Evolutionary conservation across 2,888 invertebrate genomes (phyloP).

Genomic region (Cheilosia variabilis): DNA sequence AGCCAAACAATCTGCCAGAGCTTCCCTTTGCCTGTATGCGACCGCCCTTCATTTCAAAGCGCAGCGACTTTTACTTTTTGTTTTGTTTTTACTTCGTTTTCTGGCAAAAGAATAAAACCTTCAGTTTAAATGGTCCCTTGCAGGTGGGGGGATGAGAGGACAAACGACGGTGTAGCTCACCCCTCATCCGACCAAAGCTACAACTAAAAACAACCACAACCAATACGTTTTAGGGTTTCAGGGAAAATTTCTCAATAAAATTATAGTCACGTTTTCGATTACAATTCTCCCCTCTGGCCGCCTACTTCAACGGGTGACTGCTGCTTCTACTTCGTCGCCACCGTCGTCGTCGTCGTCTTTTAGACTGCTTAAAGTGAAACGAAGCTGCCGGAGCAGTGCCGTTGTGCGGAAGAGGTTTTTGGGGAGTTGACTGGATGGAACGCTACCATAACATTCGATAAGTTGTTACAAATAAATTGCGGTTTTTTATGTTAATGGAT

Average conservation of each 20-base stretch:
- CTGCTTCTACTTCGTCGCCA: slow-evolving; percentile 27
- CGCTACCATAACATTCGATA: slow-evolving; percentile 66
- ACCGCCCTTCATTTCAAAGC: slow-evolving; percentile 24
- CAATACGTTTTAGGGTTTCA: slow-evolving; percentile 63
- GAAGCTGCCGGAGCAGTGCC: slow-evolving; percentile 48
- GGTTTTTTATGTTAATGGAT: slow-evolving; percentile 73
- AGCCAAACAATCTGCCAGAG: slow-evolving; percentile 42
- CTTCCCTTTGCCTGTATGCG: slow-evolving; percentile 11
- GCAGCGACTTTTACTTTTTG: slow-evolving; percentile 48
- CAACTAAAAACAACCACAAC: slow-evolving; percentile 52
- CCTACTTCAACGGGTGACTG: slow-evolving; percentile 27
- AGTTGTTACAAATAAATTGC: slow-evolving; percentile 73
- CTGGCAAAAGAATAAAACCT: slow-evolving; percentile 42
- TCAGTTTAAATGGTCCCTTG: slow-evolving; percentile 61
- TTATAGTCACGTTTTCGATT: slow-evolving; percentile 76
- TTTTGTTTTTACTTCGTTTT: slow-evolving; percentile 25
- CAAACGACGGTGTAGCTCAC: slow-evolving; percentile 30
- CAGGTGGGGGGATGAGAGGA: not conserved
- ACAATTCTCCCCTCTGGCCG: slow-evolving; percentile 43
- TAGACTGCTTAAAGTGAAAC: slow-evolving; percentile 38
- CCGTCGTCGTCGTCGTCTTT: slow-evolving; percentile 27
- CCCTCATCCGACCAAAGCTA: slow-evolving; percentile 7
- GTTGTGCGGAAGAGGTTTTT: slow-evolving; percentile 13
- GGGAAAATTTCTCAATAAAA: slow-evolving; percentile 72
- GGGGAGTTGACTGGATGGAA: slow-evolving; percentile 18